Conservation (phyloP, 1,140 invertebrate species). For the Neotoxoptera formosana region DNA sequence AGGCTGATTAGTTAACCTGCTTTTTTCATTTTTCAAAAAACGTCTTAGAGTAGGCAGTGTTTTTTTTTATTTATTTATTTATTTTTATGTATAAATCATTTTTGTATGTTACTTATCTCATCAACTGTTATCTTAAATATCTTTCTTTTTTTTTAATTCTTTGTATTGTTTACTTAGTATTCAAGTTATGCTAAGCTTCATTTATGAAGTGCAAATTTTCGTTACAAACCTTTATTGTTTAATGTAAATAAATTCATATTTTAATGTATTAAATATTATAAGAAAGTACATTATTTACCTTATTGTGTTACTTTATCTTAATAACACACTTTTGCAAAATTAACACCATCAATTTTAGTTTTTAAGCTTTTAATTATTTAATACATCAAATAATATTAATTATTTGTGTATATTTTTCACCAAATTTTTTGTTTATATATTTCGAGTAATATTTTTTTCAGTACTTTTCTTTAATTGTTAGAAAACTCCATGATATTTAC, state of each 20-base stretch:
- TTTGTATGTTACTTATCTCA: conserved; percentile 40
- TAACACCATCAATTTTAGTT: conserved; percentile 6
- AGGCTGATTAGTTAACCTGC: conserved; percentile 55
- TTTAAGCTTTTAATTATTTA: not conserved
- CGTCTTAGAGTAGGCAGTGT: not conserved
- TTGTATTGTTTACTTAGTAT: not conserved
- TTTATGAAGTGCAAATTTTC: conserved; percentile 32
- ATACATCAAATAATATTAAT: not conserved
- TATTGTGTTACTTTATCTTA: conserved; percentile 37
- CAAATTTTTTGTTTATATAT: not conserved
- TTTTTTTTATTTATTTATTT: conserved; percentile 35
- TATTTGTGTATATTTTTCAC: not conserved
- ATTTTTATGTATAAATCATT: conserved; percentile 44
- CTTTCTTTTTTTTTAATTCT: not conserved
- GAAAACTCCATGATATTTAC: not conserved
- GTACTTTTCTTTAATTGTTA: not conserved
- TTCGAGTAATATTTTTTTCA: not conserved
- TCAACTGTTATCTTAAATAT: conserved; percentile 37
- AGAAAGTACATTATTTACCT: conserved; percentile 12
- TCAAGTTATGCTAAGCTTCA: not conserved
- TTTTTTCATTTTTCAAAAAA: conserved; percentile 42
- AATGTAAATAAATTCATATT: conserved; percentile 21
- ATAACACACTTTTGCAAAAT: not conserved
- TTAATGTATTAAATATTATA: not conserved
- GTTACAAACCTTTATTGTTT: conserved; percentile 19